Evolutionary conservation across 2,113 vertebrate species (phyloP).

Genomic region (Xenopus borealis): DNA sequence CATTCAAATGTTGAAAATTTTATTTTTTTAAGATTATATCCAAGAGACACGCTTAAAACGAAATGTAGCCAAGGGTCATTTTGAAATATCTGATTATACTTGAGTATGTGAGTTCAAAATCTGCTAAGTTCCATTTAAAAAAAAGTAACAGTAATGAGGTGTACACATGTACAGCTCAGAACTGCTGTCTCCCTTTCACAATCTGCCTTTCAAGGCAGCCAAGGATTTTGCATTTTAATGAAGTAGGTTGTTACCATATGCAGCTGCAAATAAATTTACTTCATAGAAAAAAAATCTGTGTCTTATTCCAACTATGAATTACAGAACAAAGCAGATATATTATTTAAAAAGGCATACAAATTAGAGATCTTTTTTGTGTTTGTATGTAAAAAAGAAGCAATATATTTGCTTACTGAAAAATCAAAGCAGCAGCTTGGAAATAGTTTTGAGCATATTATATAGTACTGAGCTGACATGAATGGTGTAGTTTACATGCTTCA

Average conservation of each 20-base stretch:
- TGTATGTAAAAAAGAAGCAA: not conserved
- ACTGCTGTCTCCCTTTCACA: slow-evolving; percentile 11
- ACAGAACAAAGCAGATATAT: slow-evolving; percentile 32
- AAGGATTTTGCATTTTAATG: slow-evolving; percentile 41
- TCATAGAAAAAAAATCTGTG: slow-evolving; percentile 27
- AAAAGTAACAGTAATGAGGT: not conserved
- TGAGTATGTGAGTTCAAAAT: not conserved
- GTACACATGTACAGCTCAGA: not conserved
- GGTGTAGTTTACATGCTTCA: not conserved
- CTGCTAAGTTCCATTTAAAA: not conserved
- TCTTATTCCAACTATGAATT: slow-evolving; percentile 28
- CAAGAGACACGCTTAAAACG: no score
- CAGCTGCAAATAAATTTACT: slow-evolving; percentile 35
- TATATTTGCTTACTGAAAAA: slow-evolving; percentile 9
- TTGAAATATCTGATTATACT: not conserved
- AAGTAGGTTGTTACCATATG: slow-evolving; percentile 30
- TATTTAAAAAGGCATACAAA: slow-evolving; percentile 35
- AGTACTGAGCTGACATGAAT: not conserved
- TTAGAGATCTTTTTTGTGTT: not conserved
- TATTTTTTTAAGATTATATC: no score
- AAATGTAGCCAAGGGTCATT: not conserved
- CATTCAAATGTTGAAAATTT: no score
- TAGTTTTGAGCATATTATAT: not conserved
- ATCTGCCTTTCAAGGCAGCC: slow-evolving; percentile 17
- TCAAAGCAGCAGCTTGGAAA: slow-evolving; percentile 14